Evolutionary conservation across 23 tunicate species (phyloP).

Genomic region (Pegea sp.): DNA sequence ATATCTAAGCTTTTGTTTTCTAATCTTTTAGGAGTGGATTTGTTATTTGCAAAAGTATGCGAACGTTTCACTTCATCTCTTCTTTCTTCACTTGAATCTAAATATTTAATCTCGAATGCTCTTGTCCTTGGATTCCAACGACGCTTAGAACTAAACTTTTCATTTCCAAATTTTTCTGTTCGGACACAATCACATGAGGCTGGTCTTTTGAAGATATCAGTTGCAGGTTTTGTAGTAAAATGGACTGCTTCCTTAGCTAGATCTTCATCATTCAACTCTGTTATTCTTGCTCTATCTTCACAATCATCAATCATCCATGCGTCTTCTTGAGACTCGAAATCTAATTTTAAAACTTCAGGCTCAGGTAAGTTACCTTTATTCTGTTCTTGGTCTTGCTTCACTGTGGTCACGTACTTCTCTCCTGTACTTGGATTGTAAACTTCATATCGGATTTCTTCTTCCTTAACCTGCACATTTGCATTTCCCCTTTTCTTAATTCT

Average conservation of each 20-base stretch:
- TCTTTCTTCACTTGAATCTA: not conserved
- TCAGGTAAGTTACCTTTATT: not conserved
- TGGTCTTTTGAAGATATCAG: not conserved
- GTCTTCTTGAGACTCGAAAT: too few relatives aligned
- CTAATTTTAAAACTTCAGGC: not conserved
- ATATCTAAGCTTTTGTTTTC: too few relatives aligned
- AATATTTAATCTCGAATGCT: conserved; percentile 9
- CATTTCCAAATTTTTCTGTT: not conserved
- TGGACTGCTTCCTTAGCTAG: too few relatives aligned
- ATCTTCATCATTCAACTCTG: not conserved
- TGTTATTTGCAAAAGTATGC: not conserved
- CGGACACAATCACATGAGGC: not conserved
- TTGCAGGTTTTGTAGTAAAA: too few relatives aligned
- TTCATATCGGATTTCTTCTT: not conserved
- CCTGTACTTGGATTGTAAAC: not conserved
- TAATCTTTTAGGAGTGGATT: too few relatives aligned
- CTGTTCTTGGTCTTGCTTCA: not conserved
- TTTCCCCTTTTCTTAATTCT: not conserved
- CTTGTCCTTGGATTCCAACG: conserved; percentile 38
- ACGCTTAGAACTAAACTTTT: conserved; percentile 7
- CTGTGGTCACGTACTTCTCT: not conserved
- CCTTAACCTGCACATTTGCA: not conserved
- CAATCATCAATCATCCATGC: not conserved
- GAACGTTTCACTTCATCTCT: not conserved
- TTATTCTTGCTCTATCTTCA: not conserved